A percentile compares a stretch with the other conserved stretches of the same genome.
Conservation (phyloP, 2,797 vertebrate genomes). For the Acridotheres tristis region DNA sequence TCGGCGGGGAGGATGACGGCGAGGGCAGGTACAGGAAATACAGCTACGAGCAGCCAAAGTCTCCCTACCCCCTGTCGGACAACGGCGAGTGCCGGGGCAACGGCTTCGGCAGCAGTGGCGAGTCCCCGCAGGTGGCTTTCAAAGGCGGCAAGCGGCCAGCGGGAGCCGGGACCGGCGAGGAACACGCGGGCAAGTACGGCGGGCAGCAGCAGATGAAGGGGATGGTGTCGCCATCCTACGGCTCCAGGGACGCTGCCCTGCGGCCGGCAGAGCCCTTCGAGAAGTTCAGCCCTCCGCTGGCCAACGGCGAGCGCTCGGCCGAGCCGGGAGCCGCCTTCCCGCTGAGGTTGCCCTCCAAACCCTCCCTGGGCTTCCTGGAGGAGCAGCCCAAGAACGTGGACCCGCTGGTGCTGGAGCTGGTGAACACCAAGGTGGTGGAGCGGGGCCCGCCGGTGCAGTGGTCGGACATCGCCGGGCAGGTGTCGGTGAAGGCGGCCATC, state of each 20-base stretch:
- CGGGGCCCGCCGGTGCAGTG: slow-evolving; percentile 87
- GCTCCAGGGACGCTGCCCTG: slow-evolving; percentile 74
- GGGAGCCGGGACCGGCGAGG: not conserved
- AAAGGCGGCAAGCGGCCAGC: slow-evolving; percentile 68
- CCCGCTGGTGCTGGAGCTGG: slow-evolving; percentile 84
- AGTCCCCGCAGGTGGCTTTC: slow-evolving; percentile 61
- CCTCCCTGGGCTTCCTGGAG: slow-evolving; percentile 58
- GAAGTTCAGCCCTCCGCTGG: slow-evolving; percentile 83
- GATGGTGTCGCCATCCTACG: slow-evolving; percentile 84
- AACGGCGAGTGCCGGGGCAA: slow-evolving; percentile 87
- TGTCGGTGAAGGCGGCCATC: slow-evolving; percentile 86
- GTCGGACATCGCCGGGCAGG: slow-evolving; percentile 89
- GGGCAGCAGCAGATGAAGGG: slow-evolving; percentile 78
- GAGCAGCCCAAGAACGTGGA: slow-evolving; percentile 86
- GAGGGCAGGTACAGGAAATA: slow-evolving; percentile 90
- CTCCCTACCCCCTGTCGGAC: slow-evolving; percentile 82
- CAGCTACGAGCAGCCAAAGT: slow-evolving; percentile 86
- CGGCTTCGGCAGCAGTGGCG: slow-evolving; percentile 78
- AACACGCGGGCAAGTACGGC: slow-evolving; percentile 67
- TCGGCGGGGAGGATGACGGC: slow-evolving; percentile 81
- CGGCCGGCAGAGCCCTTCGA: slow-evolving; percentile 69
- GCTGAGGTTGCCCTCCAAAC: slow-evolving; percentile 75
- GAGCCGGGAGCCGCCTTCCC: slow-evolving; percentile 72
- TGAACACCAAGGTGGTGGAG: slow-evolving; percentile 89
- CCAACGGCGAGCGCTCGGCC: slow-evolving; percentile 81